Conservation (phyloP, 2,113 vertebrate genomes). For the Chaetodon auriga region DNA sequence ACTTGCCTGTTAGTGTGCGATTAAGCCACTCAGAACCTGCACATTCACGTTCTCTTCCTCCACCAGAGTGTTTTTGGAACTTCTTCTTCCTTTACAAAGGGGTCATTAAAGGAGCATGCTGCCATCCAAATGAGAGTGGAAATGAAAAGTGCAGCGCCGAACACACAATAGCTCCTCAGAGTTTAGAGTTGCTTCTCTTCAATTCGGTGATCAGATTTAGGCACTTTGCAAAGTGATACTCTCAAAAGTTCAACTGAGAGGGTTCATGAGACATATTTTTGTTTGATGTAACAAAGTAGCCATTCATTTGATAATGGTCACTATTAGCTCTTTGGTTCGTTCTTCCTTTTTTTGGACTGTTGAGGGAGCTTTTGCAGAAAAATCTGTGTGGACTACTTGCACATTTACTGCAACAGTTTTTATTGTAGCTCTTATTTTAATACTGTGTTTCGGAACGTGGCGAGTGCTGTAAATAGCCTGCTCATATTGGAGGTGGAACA, state of each 20-base stretch:
- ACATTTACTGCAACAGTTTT: not conserved
- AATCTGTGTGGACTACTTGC: not conserved
- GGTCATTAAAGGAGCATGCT: slow-evolving; percentile 56
- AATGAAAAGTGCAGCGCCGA: slow-evolving; percentile 36
- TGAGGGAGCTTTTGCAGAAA: not conserved
- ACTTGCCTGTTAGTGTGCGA: slow-evolving; percentile 67
- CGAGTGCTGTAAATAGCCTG: slow-evolving; percentile 47
- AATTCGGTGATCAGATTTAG: slow-evolving; percentile 57
- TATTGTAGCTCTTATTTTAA: not conserved
- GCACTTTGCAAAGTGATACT: slow-evolving; percentile 48
- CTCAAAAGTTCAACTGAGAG: slow-evolving; percentile 44
- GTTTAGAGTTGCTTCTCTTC: slow-evolving; percentile 43
- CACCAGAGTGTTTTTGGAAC: slow-evolving; percentile 53
- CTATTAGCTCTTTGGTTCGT: slow-evolving; percentile 8
- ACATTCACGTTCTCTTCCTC: slow-evolving; percentile 55
- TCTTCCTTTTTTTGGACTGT: not conserved
- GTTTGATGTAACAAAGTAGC: slow-evolving; percentile 33
- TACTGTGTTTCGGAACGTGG: not conserved
- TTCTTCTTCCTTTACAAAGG: slow-evolving; percentile 44
- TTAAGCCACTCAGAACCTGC: slow-evolving; percentile 63
- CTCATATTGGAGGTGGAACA: slow-evolving; percentile 56
- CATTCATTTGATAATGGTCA: slow-evolving; percentile 22
- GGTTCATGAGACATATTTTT: slow-evolving; percentile 22
- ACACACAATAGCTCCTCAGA: slow-evolving; percentile 30
- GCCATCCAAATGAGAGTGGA: slow-evolving; percentile 54